A percentile compares a stretch with the other conserved stretches of the same genome.
These are phyloP conservation scores for Luperina testacea DNA, from an alignment of 2,888 invertebrate species.

Conservation along the genomic window DNA sequence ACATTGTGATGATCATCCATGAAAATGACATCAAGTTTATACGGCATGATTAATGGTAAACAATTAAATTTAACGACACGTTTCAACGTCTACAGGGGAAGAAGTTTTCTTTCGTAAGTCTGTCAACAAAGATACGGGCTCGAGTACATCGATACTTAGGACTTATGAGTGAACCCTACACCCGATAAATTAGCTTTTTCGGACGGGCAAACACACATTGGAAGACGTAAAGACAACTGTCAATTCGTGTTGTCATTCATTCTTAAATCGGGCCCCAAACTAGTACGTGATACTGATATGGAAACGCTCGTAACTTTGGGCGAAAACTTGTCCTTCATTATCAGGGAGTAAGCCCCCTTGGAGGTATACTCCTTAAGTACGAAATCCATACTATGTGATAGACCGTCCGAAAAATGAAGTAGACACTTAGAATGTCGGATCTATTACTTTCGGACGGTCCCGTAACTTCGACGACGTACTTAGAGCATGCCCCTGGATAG, in stretches of 20 bases:
- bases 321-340: too few relatives aligned
- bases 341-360: too few relatives aligned
- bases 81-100: slow-evolving; percentile 4
- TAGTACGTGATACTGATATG: not conserved
- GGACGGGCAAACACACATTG: not conserved
- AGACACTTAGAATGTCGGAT: not conserved
- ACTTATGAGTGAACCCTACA: not conserved
- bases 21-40: slow-evolving; percentile 26
- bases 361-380: too few relatives aligned
- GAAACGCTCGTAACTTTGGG: not conserved
- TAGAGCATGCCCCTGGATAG: not conserved
- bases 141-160: not conserved
- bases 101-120: too few relatives aligned
- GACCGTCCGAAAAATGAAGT: not conserved
- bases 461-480: not conserved
- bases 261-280: not conserved
- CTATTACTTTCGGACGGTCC: not conserved
- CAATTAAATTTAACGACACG: slow-evolving; percentile 39
- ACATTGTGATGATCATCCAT: slow-evolving; percentile 4
- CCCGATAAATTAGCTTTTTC: not conserved
- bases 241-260: not conserved
- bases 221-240: not conserved
- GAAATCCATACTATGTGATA: too few relatives aligned
- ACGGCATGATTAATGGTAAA: slow-evolving; percentile 23
- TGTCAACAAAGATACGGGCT: not conserved